Percentiles rank a stretch among this genome's conserved stretches.
Conservation (phyloP, 2,888 invertebrate species). For the Ephialtes manifestator region DNA sequence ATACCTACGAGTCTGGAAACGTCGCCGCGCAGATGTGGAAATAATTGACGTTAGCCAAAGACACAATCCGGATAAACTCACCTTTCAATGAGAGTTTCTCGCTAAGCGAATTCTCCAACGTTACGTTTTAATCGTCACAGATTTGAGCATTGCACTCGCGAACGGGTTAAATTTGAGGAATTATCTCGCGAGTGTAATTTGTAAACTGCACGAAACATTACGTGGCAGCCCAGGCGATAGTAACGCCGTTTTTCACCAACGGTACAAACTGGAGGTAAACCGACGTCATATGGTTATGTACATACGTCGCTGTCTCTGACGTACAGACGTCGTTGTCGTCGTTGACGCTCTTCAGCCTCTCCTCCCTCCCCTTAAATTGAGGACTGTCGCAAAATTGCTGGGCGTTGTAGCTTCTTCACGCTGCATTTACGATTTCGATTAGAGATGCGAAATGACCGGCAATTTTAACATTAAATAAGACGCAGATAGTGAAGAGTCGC, state of each 20-base stretch:
- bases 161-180: constrained; percentile 76
- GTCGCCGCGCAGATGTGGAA: constrained; percentile 47
- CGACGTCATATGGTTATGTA: constrained; percentile 34
- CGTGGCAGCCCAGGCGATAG: constrained; percentile 81
- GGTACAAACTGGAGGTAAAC: constrained; percentile 27
- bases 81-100: constrained; percentile 57
- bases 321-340: constrained; percentile 3
- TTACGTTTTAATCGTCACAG: constrained; percentile 75
- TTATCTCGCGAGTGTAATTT: constrained; percentile 77
- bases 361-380: not conserved
- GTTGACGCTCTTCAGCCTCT: not conserved
- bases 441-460: not conserved
- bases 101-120: constrained; percentile 69
- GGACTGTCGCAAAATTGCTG: not conserved
- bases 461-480: not conserved
- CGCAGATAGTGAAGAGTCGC: no score
- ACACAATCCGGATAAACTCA: constrained; percentile 32
- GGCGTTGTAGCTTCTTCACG: not conserved
- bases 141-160: constrained; percentile 79
- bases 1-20: constrained; percentile 48
- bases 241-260: constrained; percentile 71
- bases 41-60: constrained; percentile 1
- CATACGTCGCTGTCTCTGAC: constrained; percentile 30
- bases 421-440: not conserved
- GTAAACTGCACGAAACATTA: constrained; percentile 84